A percentile compares a stretch with the other conserved stretches of the same genome.
These are phyloP conservation scores for Belgica antarctica DNA, from an alignment of 2,888 invertebrate genomes.

Conservation along the genomic window DNA sequence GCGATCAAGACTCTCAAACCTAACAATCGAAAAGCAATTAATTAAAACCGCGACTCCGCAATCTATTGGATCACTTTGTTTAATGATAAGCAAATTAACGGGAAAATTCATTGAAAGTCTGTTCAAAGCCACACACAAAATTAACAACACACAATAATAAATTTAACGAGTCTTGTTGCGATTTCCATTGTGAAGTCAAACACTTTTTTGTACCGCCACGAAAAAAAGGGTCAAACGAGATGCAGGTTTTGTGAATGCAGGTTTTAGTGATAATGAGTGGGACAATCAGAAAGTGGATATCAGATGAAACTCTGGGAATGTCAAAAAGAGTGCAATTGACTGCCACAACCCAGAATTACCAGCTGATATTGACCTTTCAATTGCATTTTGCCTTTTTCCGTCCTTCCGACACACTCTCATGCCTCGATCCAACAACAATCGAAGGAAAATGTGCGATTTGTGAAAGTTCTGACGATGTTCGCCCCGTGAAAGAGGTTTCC, in stretches of 20 bases:
- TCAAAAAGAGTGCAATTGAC: conserved; percentile 47
- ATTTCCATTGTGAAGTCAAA: conserved; percentile 1
- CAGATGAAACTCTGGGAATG: conserved; percentile 81
- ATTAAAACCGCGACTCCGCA: too few relatives aligned
- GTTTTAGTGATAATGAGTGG: conserved; percentile 23
- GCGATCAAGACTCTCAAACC: too few relatives aligned
- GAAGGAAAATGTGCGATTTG: conserved; percentile 7
- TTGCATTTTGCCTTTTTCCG: conserved; percentile 47
- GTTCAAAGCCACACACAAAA: not conserved
- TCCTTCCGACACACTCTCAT: not conserved
- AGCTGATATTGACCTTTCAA: conserved; percentile 89
- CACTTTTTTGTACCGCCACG: not conserved
- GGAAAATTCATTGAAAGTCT: too few relatives aligned
- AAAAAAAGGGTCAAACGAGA: not conserved
- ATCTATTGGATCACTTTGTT: too few relatives aligned
- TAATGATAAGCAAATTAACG: too few relatives aligned
- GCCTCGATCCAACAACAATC: not conserved
- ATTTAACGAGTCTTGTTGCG: too few relatives aligned
- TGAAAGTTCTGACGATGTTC: not conserved
- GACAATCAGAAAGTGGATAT: conserved; percentile 62
- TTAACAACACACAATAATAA: too few relatives aligned
- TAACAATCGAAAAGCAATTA: too few relatives aligned
- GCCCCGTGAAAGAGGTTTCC: too few relatives aligned
- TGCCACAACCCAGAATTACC: conserved; percentile 88
- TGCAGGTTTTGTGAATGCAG: conserved; percentile 10